These are phyloP conservation scores for Pterobdella sp. DNA, from an alignment of 2,888 invertebrate species.

Conservation along the genomic window DNA sequence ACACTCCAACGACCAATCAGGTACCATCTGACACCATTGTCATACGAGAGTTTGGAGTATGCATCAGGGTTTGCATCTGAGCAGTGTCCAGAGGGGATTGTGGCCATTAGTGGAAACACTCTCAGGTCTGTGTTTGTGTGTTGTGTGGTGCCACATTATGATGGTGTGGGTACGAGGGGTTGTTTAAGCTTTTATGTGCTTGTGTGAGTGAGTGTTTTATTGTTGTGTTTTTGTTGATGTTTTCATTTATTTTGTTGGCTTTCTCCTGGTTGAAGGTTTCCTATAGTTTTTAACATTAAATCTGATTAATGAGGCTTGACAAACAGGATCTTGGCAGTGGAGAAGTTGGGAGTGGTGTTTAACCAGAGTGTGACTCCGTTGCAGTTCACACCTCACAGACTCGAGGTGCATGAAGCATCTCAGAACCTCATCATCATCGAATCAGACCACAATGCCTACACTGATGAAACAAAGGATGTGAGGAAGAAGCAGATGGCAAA, in stretches of 20 bases:
- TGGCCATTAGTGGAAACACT: slow-evolving; percentile 95
- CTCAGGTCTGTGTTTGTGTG: slow-evolving; percentile 57
- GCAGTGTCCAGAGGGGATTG: slow-evolving; percentile 98
- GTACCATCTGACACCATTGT: slow-evolving; percentile 80
- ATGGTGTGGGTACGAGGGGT: not conserved
- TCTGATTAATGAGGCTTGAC: not conserved
- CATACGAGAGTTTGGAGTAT: slow-evolving; percentile 91
- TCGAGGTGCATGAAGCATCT: slow-evolving; percentile 82
- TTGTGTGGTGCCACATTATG: not conserved
- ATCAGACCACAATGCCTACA: slow-evolving; percentile 96
- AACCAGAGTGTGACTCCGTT: slow-evolving; percentile 83
- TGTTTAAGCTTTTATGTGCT: not conserved
- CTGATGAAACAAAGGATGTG: slow-evolving; percentile 87
- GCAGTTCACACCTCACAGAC: slow-evolving; percentile 89
- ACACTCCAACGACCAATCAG: too few relatives aligned
- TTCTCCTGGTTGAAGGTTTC: not conserved
- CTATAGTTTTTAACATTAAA: not conserved
- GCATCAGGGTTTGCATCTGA: slow-evolving; percentile 89
- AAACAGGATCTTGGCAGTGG: slow-evolving; percentile 77
- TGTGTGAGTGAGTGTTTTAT: not conserved
- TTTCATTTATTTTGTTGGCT: not conserved
- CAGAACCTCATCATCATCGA: slow-evolving; percentile 83
- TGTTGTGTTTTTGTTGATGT: not conserved
- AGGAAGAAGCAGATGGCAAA: slow-evolving; percentile 92
- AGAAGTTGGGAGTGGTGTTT: slow-evolving; percentile 95